Conservation (phyloP, 2,888 invertebrate species). For the Invenusta paracnida region DNA sequence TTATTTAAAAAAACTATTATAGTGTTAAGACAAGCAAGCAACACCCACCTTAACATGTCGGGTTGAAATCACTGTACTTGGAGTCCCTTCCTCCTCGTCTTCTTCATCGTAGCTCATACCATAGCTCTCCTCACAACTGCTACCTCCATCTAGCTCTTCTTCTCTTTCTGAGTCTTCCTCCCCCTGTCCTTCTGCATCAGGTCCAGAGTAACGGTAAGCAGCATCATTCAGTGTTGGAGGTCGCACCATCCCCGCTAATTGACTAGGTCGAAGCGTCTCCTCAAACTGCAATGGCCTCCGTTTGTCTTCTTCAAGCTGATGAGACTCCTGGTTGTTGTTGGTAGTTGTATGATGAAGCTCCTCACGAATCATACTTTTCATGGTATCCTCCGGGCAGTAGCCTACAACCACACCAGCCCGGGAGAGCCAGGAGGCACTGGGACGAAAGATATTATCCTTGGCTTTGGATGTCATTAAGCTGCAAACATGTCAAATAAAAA, state of each 20-base stretch:
- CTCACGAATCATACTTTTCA: conserved; percentile 32
- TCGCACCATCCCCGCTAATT: background rate
- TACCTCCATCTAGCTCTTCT: background rate
- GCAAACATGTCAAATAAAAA: too few species aligned
- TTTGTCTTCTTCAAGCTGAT: too few species aligned
- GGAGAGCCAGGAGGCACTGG: conserved; percentile 33
- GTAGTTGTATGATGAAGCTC: too few species aligned
- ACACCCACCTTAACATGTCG: background rate
- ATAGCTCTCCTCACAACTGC: too few species aligned
- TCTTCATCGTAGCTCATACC: background rate
- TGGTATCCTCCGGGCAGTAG: conserved; percentile 36
- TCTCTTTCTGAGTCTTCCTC: background rate
- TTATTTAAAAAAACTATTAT: too few species aligned
- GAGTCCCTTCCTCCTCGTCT: background rate
- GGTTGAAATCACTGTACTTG: background rate
- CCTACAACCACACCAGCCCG: conserved; percentile 38
- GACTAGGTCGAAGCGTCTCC: background rate
- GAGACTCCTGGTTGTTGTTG: too few species aligned
- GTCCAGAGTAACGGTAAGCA: too few species aligned
- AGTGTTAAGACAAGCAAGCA: too few species aligned
- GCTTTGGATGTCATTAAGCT: too few species aligned
- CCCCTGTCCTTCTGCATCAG: background rate
- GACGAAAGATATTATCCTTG: conserved; percentile 4
- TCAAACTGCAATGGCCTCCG: background rate
- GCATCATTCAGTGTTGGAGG: too few species aligned